Base-by-base conservation (phyloP, 2,888 invertebrate genomes). In the Watsonalla binaria region DNA sequence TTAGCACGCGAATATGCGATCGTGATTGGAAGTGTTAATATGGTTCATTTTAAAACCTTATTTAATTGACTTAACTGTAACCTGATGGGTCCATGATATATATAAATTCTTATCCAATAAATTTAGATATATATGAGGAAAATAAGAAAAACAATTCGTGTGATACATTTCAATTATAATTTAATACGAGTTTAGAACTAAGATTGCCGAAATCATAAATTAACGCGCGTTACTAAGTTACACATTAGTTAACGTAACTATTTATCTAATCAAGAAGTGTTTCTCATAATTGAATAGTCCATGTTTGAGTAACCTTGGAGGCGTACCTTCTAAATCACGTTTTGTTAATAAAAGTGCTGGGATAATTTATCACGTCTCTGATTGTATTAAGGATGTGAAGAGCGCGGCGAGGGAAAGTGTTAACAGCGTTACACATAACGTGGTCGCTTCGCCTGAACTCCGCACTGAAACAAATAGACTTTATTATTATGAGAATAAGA, bases 311-410 rank as follows among this genome's bases (percentile, higher is more conserved):
- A 58, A 71, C 63, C 59, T 67, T 58, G 50, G 63, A 66, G 65
- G 61, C 59, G 65, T 67, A 71, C 66, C 64, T 61, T 70, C 72
- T 76, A 73, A 78, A 82, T 80, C 77, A 80, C 78, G 76, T 80
- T 74, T 71, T 65, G 71, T 74, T 81, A 76, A 83, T 78, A 80
- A 80, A 80, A 79, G 73, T 76, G 72, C 69, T 68, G 68, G 70
- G 75, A 82, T 82, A 85, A 84, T 89, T 87, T 82, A 90, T 90
- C 89, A 90, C 87, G 89, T 87, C 77, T 78, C 78, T 77, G 80
- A 82, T 82, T 80, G 78, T 67, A 78, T 81, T 76, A 84, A 66
- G 66, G 78, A 74, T 73, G 74, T 74, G 65, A 82, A 70, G 70
- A 78, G 74, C 70, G 78, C 72, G 65, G 74, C 71, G 65, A 88